Conservation (phyloP, 2,888 invertebrate genomes). For the Notodonta ziczac region DNA sequence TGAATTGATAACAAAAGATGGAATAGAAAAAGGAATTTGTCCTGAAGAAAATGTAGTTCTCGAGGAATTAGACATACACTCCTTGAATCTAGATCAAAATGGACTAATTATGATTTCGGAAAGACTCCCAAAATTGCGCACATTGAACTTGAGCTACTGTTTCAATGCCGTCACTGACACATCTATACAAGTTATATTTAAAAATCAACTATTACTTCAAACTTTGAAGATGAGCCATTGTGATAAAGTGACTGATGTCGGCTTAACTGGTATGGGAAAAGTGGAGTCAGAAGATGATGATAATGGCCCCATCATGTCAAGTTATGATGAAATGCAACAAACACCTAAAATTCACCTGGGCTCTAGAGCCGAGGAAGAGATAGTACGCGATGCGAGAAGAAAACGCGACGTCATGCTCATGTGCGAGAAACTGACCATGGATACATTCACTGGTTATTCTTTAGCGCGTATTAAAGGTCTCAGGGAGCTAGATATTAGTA, state of each 20-base stretch:
- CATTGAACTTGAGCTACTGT: slow-evolving; percentile 88
- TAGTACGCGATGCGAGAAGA: slow-evolving; percentile 86
- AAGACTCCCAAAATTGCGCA: slow-evolving; percentile 82
- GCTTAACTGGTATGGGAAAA: slow-evolving; percentile 87
- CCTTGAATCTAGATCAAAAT: slow-evolving; percentile 86
- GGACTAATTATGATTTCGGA: slow-evolving; percentile 86
- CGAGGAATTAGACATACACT: slow-evolving; percentile 83
- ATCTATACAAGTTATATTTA: slow-evolving; percentile 87
- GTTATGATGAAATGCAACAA: slow-evolving; percentile 50
- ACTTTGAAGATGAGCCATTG: slow-evolving; percentile 87
- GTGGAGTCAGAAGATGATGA: slow-evolving; percentile 59
- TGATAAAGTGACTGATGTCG: slow-evolving; percentile 88
- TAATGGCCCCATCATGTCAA: slow-evolving; percentile 65
- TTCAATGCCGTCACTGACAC: slow-evolving; percentile 89
- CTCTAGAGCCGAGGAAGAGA: slow-evolving; percentile 88
- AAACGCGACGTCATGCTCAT: slow-evolving; percentile 86
- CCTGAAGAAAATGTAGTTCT: slow-evolving; percentile 72
- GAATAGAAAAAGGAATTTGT: slow-evolving; percentile 86
- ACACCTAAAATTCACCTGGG: slow-evolving; percentile 83
- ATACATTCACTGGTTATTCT: slow-evolving; percentile 77
- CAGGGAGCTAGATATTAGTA: slow-evolving; percentile 86
- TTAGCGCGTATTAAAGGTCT: slow-evolving; percentile 83
- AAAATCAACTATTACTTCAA: slow-evolving; percentile 84
- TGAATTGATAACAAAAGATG: slow-evolving; percentile 86
- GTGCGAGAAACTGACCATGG: slow-evolving; percentile 81